Evolutionary conservation across 2,888 invertebrate species (phyloP), one percentile per base, ranked within the genome.

Genomic region (Oligia strigilis): DNA sequence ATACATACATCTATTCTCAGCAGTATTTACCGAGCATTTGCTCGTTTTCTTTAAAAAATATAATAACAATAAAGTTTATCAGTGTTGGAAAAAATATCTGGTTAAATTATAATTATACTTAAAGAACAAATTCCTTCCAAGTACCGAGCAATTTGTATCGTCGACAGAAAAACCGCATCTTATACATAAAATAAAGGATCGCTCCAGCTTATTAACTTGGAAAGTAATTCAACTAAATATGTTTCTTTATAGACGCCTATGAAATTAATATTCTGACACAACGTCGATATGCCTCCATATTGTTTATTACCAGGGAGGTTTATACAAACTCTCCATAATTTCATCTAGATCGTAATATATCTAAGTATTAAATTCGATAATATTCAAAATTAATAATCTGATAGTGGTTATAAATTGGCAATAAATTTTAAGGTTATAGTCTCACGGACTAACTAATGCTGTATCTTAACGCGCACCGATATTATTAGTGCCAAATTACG

Each of bases 251-350:
- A 85, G 78, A 87, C 76, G 86, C 82, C 85, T 88, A 87, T 91
- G 92, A 92, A 93, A 93, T 93, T 93, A 94, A 94, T 94, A 94
- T 92, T 92, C 91, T 91, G 89, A 90, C 92, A 93, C 90, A 91
- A 90, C 92, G 90, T 91, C 90, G 90, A 92, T 92, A 90, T 89
- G 88, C 90, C 87, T 90, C 91, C 87, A 93, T 94, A 93, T 93
- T 93, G 94, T 94, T 94, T 95, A 94, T 94, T 92, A 92, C 89
- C 84, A 79, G 88, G 81, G 91, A 89, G 92, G 93, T 93, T 93
- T 92, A 92, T 90, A 92, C 92, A 90, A 91, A 93, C 92, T 92
- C 87, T 89, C 90, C 90, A 91, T 93, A 11, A 93, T 93, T 93
- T 92, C 91, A 93, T 92, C 88, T 91, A 91, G 91, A 90, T 92